Percentiles rank a stretch among this genome's conserved stretches.
Evolutionary conservation across 1,140 invertebrate genomes (phyloP).

Genomic region (Hydropsyche tenuis): DNA sequence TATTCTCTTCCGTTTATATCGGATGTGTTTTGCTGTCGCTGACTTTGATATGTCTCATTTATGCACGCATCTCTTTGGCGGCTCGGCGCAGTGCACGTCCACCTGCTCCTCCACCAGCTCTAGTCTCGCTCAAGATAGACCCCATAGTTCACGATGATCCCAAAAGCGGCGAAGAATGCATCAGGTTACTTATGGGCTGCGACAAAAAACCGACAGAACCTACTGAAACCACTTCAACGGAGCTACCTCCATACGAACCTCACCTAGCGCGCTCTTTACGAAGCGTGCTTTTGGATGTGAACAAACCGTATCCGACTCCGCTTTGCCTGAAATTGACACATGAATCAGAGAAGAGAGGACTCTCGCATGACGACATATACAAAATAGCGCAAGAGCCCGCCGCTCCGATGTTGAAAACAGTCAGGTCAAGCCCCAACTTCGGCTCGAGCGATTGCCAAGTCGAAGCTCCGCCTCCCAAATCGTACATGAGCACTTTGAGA

Average conservation of each 20-base stretch:
- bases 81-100: slow-evolving; percentile 57
- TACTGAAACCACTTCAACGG: slow-evolving; percentile 36
- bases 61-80: slow-evolving; percentile 59
- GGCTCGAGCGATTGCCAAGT: slow-evolving; percentile 56
- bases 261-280: slow-evolving; percentile 36
- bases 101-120: slow-evolving; percentile 58
- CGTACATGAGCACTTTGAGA: slow-evolving; percentile 74
- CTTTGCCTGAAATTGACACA: slow-evolving; percentile 41
- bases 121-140: slow-evolving; percentile 59
- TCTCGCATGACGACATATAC: slow-evolving; percentile 45
- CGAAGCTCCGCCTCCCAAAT: slow-evolving; percentile 56
- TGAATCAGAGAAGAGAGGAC: slow-evolving; percentile 41
- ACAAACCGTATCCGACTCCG: slow-evolving; percentile 40
- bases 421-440: slow-evolving; percentile 46
- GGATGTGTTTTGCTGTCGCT: slow-evolving; percentile 55
- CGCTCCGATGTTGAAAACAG: slow-evolving; percentile 35
- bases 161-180: slow-evolving; percentile 54
- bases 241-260: slow-evolving; percentile 36
- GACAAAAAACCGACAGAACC: slow-evolving; percentile 47
- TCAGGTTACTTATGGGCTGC: slow-evolving; percentile 40
- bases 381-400: slow-evolving; percentile 37
- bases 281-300: slow-evolving; percentile 42
- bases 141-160: slow-evolving; percentile 50
- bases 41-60: slow-evolving; percentile 58
- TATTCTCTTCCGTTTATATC: slow-evolving; percentile 57